phyloP scores from a whole-genome alignment of 2,797 vertebrate species.

The Labeo calbasu region DNA sequence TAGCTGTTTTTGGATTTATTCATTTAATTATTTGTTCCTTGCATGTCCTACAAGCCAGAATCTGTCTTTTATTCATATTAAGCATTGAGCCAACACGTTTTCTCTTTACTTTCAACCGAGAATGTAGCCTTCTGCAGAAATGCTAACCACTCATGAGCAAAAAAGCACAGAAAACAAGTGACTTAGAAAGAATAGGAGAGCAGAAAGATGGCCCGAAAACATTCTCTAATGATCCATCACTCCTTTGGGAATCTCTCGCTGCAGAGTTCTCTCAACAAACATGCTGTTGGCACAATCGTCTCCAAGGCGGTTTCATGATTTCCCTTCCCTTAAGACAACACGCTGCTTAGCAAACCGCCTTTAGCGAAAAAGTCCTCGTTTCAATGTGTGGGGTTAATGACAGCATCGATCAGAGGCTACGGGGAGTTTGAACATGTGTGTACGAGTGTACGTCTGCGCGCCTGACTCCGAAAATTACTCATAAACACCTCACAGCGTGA shows the following conservation, averaged over 20 bases:
- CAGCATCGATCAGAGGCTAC: constrained; percentile 73
- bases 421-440: constrained; percentile 51
- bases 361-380: constrained; percentile 73
- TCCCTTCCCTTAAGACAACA: constrained; percentile 66
- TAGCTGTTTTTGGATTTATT: neutral
- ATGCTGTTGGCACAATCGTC: constrained; percentile 36
- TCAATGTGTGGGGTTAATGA: constrained; percentile 76
- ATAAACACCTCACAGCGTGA: constrained; percentile 68
- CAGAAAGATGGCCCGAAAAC: constrained; percentile 39
- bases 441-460: constrained; percentile 4
- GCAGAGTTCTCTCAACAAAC: constrained; percentile 40
- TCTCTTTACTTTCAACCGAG: neutral
- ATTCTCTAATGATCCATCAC: constrained; percentile 47
- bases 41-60: neutral
- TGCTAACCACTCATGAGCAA: constrained; percentile 12
- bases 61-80: neutral
- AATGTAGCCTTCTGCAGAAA: neutral
- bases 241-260: constrained; percentile 40
- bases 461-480: constrained; percentile 65
- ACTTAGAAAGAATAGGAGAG: constrained; percentile 18
- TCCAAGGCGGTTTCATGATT: constrained; percentile 37
- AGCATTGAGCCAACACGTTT: neutral
- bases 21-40: constrained; percentile 7
- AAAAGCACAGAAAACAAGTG: constrained; percentile 15
- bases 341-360: constrained; percentile 67